These are phyloP conservation scores for Neuroscelio doddi DNA, from an alignment of 2,888 invertebrate species.

Conservation along the genomic window DNA sequence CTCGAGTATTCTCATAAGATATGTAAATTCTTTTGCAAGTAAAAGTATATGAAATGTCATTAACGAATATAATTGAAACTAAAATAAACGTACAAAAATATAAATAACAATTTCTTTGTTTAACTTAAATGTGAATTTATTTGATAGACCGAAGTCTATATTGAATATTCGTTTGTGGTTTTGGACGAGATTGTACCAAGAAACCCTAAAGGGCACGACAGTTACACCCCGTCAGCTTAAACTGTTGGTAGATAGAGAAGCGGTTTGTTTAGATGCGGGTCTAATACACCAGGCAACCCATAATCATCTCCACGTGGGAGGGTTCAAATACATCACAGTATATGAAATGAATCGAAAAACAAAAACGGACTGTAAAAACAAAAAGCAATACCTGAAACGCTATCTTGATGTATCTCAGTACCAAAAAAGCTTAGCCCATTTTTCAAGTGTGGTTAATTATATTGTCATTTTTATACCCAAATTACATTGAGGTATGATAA, in stretches of 20 bases:
- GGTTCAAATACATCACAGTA: conserved; percentile 62
- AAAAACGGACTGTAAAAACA: background rate
- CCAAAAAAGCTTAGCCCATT: background rate
- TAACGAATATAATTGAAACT: too few species aligned
- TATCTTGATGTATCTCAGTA: background rate
- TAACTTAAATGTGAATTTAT: too few species aligned
- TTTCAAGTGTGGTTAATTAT: conserved; percentile 5
- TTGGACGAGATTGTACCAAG: conserved; percentile 6
- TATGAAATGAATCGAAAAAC: conserved; percentile 2
- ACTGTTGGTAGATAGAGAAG: conserved; percentile 66
- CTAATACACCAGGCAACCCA: conserved; percentile 64
- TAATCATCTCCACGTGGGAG: conserved; percentile 66
- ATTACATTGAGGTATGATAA: too few species aligned
- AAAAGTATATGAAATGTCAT: too few species aligned
- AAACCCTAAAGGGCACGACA: conserved; percentile 32
- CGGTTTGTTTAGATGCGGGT: conserved; percentile 69
- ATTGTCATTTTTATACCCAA: too few species aligned
- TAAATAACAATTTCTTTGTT: too few species aligned
- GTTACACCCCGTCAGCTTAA: conserved; percentile 60
- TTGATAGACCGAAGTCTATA: too few species aligned
- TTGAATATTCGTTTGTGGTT: too few species aligned
- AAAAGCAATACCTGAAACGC: conserved; percentile 1
- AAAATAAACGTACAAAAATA: too few species aligned
- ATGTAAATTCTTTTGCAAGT: too few species aligned
- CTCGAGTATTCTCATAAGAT: too few species aligned